Conservation (phyloP, 23 tunicate species). For the Pegea sp. region DNA sequence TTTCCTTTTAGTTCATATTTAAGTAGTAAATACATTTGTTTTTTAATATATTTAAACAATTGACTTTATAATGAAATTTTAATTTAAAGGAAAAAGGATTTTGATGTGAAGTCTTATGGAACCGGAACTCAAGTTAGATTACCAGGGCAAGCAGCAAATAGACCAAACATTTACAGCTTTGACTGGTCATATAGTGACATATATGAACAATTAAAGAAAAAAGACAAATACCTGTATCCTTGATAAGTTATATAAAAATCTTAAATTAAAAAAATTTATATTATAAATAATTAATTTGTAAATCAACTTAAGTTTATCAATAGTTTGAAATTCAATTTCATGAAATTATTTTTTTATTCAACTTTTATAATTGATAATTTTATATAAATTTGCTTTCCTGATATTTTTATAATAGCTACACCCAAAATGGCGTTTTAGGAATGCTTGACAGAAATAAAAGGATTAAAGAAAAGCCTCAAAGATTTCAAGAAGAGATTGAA, state of each 20-base stretch:
- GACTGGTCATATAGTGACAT: conserved; percentile 48
- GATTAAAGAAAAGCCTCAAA: conserved; percentile 63
- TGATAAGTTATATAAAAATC: not conserved
- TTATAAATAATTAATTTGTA: too few relatives aligned
- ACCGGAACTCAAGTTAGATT: conserved; percentile 78
- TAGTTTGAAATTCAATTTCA: too few relatives aligned
- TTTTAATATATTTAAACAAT: too few relatives aligned
- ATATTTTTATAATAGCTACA: too few relatives aligned
- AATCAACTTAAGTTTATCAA: too few relatives aligned
- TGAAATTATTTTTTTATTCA: not conserved
- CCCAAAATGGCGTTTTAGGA: conserved; percentile 74
- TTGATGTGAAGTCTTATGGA: conserved; percentile 64
- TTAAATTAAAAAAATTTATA: not conserved
- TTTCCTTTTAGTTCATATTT: not conserved
- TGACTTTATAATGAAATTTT: too few relatives aligned
- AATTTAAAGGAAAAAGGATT: conserved; percentile 52
- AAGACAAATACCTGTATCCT: conserved; percentile 72
- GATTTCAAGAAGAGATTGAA: conserved; percentile 40
- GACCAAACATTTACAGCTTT: conserved; percentile 70
- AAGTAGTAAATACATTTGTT: too few relatives aligned
- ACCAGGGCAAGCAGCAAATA: conserved; percentile 82
- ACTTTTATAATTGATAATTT: not conserved
- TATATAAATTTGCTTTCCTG: too few relatives aligned
- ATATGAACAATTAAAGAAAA: conserved; percentile 21
- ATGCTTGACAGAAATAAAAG: conserved; percentile 91